These are phyloP conservation scores for Pantala flavescens DNA, from an alignment of 1,140 invertebrate genomes.

Conservation along the genomic window DNA sequence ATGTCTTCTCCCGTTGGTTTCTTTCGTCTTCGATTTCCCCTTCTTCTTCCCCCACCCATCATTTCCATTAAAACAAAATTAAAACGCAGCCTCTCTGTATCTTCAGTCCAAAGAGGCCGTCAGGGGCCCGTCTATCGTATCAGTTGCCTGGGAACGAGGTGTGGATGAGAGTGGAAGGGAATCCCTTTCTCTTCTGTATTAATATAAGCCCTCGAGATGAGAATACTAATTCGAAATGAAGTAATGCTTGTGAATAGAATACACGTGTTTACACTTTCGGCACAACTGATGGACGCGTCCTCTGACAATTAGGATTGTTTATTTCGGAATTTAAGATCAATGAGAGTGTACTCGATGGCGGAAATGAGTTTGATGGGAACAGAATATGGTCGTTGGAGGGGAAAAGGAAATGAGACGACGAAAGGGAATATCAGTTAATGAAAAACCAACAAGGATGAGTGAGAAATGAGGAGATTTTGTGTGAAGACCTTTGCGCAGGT, in stretches of 20 bases:
- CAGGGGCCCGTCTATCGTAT: background rate
- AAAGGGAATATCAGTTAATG: background rate
- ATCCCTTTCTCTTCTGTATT: background rate
- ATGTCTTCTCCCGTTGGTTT: too few relatives aligned
- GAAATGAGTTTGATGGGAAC: background rate
- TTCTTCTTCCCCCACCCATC: too few relatives aligned
- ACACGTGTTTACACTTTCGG: conserved; percentile 32
- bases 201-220: background rate
- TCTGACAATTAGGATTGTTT: too few relatives aligned
- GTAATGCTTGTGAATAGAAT: too few relatives aligned
- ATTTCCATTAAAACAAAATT: background rate
- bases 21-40: too few relatives aligned
- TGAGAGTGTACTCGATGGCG: background rate
- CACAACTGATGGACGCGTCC: background rate
- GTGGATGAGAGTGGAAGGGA: background rate
- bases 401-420: background rate
- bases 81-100: background rate
- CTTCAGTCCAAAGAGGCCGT: background rate
- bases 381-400: too few relatives aligned
- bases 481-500: too few relatives aligned
- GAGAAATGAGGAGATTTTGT: too few relatives aligned
- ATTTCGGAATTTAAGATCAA: background rate
- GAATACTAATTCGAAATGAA: conserved; percentile 33
- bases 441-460: too few relatives aligned
- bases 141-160: background rate